Evolutionary conservation across 2,113 vertebrate genomes (phyloP).

Genomic region (Engystomops pustulosus): DNA sequence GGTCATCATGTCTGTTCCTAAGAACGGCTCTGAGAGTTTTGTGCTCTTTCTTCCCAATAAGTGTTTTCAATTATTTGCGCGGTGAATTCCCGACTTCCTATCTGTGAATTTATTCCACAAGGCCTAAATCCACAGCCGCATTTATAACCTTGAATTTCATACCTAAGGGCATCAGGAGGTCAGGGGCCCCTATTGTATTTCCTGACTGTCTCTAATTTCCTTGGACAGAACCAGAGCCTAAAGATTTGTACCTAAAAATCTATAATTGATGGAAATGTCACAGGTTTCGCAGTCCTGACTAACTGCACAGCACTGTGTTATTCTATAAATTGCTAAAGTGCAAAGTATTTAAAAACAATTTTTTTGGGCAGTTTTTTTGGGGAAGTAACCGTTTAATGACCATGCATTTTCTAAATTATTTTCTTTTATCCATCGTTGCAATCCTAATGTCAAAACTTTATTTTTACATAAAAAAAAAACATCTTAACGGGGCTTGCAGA

Average conservation of each 20-base stretch:
- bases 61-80: constrained; percentile 41
- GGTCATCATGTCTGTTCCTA: background rate
- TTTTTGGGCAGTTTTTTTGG: too few species aligned
- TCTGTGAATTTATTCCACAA: constrained; percentile 18
- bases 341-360: background rate
- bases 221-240: constrained; percentile 1
- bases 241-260: background rate
- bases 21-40: background rate
- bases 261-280: background rate
- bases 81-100: background rate
- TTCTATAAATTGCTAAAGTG: background rate
- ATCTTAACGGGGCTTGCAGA: too few species aligned
- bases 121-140: constrained; percentile 9
- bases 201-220: constrained; percentile 14
- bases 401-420: too few species aligned
- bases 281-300: background rate
- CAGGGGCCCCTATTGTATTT: constrained; percentile 24
- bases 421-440: too few species aligned
- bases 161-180: constrained; percentile 3
- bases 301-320: background rate
- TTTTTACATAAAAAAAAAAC: too few species aligned
- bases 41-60: background rate
- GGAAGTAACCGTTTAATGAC: too few species aligned
- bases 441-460: too few species aligned
- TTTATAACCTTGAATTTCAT: constrained; percentile 24